Conservation (phyloP, 2,888 invertebrate species). For the Hyposoter didymator region DNA sequence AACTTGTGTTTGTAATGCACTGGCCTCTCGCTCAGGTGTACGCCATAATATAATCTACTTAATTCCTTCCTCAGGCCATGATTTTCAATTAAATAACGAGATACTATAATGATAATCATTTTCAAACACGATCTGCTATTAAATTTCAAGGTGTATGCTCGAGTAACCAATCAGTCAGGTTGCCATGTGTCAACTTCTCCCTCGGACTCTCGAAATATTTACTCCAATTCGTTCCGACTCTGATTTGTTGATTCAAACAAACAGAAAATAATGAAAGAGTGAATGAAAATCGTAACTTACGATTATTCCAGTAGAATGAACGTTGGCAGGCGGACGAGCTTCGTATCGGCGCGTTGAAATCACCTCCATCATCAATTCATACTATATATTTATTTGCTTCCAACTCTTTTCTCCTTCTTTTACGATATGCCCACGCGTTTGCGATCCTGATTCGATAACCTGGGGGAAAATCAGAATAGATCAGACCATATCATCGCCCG, state of each 20-base stretch:
- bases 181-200: not conserved
- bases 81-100: conserved; percentile 28
- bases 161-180: not conserved
- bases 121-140: not conserved
- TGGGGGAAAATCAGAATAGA: conserved; percentile 44
- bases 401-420: conserved; percentile 43
- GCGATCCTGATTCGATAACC: conserved; percentile 54
- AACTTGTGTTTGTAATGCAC: conserved; percentile 36
- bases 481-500: conserved; percentile 17
- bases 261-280: conserved; percentile 13
- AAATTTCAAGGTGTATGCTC: not conserved
- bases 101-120: conserved; percentile 19
- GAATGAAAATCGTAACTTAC: conserved; percentile 73
- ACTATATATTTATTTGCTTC: conserved; percentile 45
- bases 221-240: not conserved
- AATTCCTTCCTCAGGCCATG: conserved; percentile 12
- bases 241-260: not conserved
- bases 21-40: conserved; percentile 25
- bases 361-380: conserved; percentile 80
- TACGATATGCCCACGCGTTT: conserved; percentile 55
- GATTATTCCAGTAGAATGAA: conserved; percentile 76
- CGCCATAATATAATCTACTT: conserved; percentile 15
- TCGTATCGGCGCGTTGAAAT: conserved; percentile 83
- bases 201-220: not conserved
- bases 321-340: conserved; percentile 79